Percentiles rank a stretch among this genome's conserved stretches.
phyloP scores from a whole-genome alignment of 1,140 invertebrate genomes.

The Neotoxoptera formosana region DNA sequence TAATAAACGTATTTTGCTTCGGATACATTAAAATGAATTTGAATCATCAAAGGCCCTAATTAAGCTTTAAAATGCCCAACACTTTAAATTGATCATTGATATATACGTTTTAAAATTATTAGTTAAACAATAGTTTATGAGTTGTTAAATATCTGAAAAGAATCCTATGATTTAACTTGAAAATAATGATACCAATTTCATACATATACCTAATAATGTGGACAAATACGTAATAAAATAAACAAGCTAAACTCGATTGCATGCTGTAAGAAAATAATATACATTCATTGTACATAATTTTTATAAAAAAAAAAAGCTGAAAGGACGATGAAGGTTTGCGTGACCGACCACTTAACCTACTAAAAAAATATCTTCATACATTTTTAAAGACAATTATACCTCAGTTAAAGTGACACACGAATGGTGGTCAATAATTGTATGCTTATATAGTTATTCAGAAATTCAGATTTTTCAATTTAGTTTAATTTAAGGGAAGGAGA shows the following conservation, averaged over 20 bases:
- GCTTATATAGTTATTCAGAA: conserved; percentile 34
- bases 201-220: not conserved
- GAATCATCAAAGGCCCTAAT: not conserved
- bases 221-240: conserved; percentile 39
- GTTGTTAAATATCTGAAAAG: not conserved
- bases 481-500: conserved; percentile 32
- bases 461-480: conserved; percentile 55
- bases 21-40: not conserved
- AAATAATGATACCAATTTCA: conserved; percentile 7
- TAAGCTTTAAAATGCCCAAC: not conserved
- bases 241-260: conserved; percentile 18
- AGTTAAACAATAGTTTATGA: not conserved
- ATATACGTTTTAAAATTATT: not conserved
- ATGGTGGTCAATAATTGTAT: conserved; percentile 54
- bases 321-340: conserved; percentile 33
- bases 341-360: conserved; percentile 48
- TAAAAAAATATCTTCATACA: conserved; percentile 39
- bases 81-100: not conserved
- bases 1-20: not conserved
- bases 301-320: not conserved
- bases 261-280: not conserved
- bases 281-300: conserved; percentile 10
- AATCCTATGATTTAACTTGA: not conserved
- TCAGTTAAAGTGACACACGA: conserved; percentile 37
- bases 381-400: conserved; percentile 57